phyloP scores from a whole-genome alignment of 2,113 vertebrate species.

The Gavia stellata region DNA sequence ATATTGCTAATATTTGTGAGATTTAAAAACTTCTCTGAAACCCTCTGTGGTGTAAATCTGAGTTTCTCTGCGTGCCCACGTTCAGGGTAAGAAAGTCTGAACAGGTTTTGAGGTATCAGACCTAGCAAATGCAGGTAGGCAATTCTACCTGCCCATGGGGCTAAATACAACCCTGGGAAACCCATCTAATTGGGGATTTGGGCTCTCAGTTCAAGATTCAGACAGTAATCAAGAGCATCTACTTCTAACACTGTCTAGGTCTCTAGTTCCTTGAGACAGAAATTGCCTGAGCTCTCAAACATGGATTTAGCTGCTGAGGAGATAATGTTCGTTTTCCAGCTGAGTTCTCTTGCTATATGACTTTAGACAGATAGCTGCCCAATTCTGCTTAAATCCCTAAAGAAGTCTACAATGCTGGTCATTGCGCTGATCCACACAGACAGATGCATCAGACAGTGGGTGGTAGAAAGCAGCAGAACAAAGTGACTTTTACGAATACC shows the following conservation, averaged over 20 bases:
- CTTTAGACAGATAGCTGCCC: neutral
- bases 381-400: neutral
- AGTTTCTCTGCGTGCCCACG: neutral
- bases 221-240: neutral
- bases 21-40: neutral
- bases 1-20: neutral
- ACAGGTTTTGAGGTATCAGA: neutral
- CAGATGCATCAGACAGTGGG: neutral
- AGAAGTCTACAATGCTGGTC: neutral
- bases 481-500: neutral
- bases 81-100: neutral
- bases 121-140: neutral
- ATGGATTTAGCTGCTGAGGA: neutral
- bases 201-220: neutral
- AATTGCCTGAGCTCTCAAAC: neutral
- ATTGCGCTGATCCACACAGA: neutral
- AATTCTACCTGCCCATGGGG: neutral
- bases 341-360: neutral
- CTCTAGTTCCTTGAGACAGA: neutral
- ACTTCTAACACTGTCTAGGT: neutral
- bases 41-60: neutral
- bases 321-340: constrained; percentile 8
- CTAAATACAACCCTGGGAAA: neutral
- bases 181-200: neutral
- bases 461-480: neutral